A percentile compares a stretch with the other conserved stretches of the same genome.
Conservation (phyloP, 2,113 vertebrate species). For the Triplophysa rosa region DNA sequence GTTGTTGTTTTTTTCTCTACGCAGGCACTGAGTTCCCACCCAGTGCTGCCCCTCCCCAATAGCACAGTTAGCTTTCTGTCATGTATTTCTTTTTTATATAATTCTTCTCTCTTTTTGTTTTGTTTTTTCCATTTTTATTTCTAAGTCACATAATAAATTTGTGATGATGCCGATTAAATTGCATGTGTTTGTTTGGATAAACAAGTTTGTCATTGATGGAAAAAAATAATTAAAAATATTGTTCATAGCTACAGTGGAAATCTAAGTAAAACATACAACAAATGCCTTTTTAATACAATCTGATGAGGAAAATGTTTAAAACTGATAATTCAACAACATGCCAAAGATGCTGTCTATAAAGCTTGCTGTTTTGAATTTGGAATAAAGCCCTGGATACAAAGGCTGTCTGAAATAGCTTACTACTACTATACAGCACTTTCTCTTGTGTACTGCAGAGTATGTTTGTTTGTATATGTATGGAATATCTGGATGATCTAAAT, state of each 20-base stretch:
- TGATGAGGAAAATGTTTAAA: too few species aligned
- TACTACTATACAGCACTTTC: too few species aligned
- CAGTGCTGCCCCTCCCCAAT: conserved; percentile 65
- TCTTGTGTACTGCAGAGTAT: too few species aligned
- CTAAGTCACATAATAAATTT: conserved; percentile 98
- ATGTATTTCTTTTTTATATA: conserved; percentile 75
- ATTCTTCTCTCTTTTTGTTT: conserved; percentile 6
- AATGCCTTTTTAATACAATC: too few species aligned
- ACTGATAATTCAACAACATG: neutral
- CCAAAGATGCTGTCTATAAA: neutral
- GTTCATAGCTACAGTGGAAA: too few species aligned
- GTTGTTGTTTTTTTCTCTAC: neutral
- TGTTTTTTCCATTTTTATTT: conserved; percentile 80
- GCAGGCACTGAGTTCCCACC: neutral
- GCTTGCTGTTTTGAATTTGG: too few species aligned
- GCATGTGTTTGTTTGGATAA: neutral
- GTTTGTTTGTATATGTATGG: too few species aligned
- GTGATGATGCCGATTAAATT: conserved; percentile 73
- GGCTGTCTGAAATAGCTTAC: too few species aligned
- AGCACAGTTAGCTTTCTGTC: conserved; percentile 83
- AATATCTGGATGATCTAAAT: too few species aligned
- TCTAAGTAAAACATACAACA: too few species aligned
- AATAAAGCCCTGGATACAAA: too few species aligned
- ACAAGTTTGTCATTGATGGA: neutral
- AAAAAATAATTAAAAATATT: neutral